phyloP scores from a whole-genome alignment of 35 echinoderm and acorn worm genomes.

The Stichopus chloronotus region DNA sequence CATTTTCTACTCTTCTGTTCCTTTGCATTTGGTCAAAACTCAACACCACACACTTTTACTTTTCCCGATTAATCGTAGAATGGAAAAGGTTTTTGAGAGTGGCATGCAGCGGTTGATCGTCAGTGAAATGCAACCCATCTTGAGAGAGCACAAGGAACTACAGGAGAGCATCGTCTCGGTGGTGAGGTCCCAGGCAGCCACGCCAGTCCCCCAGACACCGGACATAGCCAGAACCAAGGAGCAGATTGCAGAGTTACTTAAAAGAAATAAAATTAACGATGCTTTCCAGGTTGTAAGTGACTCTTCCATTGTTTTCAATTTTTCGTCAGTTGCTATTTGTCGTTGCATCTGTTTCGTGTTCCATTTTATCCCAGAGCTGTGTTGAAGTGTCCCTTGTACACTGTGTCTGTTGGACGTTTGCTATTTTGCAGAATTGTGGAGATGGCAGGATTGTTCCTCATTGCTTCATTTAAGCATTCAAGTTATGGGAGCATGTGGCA shows the following conservation, averaged over 20 bases:
- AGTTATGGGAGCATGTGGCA: no score
- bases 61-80: not conserved
- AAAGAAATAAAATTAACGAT: conserved; percentile 69
- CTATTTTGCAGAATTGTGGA: no score
- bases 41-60: no score
- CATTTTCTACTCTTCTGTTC: no score
- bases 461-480: no score
- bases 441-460: no score
- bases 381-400: no score
- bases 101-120: conserved; percentile 29
- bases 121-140: not conserved
- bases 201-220: conserved; percentile 71
- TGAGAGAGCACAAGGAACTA: conserved; percentile 64
- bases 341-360: no score
- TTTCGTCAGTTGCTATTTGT: not conserved
- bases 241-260: conserved; percentile 69
- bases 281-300: conserved; percentile 92
- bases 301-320: not conserved
- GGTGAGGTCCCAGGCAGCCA: conserved; percentile 79
- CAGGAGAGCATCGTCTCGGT: conserved; percentile 66
- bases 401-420: no score
- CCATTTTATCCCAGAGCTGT: not conserved
- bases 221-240: conserved; percentile 76
- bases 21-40: no score
- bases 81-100: not conserved